Base-by-base conservation (phyloP, 2,888 invertebrate species). In the Eupeodes luniger region DNA sequence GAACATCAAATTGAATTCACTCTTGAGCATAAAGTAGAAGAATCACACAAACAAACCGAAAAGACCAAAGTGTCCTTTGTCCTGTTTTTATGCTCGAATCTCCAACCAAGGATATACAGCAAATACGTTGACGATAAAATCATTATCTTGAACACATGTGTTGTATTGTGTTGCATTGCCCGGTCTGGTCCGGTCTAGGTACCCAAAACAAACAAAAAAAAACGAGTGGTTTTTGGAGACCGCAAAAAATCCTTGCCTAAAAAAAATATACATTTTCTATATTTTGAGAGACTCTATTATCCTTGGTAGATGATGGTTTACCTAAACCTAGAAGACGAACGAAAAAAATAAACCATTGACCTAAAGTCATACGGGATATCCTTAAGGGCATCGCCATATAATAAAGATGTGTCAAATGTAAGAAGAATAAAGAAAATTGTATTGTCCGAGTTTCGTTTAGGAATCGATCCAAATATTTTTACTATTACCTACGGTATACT, bases 371-470 rank as follows among this genome's bases (percentile, higher is more conserved):
- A 53, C 64, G 72, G 64, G 67, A 78, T 81, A 64, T 84, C 84
- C 88, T 72, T 70, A 78, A 67, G 77, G 76, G 55, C 84, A 81
- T 64, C 47, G 14, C 66, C 66, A 19, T 57, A 70, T 70, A 84
- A 85, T 88, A 88, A 88, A 81, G 75, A 84, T 84, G 88, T 88
- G 88, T 85, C 81, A 81, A 85, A 88, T 88, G 81, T 53, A 82
- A 40, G 10, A 59, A 19, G 87, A 88, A 88, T 88, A 84, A 88
- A 84, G 87, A 81, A 84, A 88, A 88, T 88, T 88, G 87, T 88
- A 88, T 84, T 88, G 84, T 88, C 84, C 84, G 53, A 84, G 86
- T 83, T 84, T 77, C 67, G 77, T 84, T 77, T 53, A 74, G 74
- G 74, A 84, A 88, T 88, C 88, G 88, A 88, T 88, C 80, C 51